Percentiles rank a stretch among this genome's conserved stretches.
Conservation (phyloP, 2,888 invertebrate genomes). For the Nephrotoma flavescens region DNA sequence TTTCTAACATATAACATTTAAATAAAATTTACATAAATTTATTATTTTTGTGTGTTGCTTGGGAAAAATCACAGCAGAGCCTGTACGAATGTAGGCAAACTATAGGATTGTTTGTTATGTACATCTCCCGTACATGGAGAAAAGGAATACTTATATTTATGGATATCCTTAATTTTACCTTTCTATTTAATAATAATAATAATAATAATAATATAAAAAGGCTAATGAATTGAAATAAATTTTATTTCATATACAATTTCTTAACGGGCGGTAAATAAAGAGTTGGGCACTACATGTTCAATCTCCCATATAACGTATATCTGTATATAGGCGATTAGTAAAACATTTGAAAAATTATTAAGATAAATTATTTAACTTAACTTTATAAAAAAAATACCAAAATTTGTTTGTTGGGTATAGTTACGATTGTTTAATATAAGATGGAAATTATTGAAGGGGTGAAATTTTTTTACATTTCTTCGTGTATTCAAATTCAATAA, state of each 20-base stretch:
- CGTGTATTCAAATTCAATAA: not conserved
- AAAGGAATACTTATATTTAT: not conserved
- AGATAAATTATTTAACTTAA: not conserved
- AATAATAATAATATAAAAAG: not conserved
- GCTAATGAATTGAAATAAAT: not conserved
- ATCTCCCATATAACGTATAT: not conserved
- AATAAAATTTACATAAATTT: not conserved
- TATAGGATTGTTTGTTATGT: not conserved
- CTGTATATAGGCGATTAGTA: not conserved
- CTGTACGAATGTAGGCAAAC: not conserved
- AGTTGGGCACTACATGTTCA: not conserved
- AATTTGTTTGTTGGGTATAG: not conserved
- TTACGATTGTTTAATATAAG: not conserved
- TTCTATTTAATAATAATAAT: not conserved
- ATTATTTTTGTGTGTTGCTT: not conserved
- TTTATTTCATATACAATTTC: not conserved
- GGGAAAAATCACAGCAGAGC: not conserved
- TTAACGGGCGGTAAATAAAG: not conserved
- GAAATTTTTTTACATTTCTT: not conserved
- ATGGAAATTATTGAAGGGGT: not conserved
- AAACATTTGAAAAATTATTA: not conserved
- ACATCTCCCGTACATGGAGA: not conserved
- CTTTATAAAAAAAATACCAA: not conserved
- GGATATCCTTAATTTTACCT: not conserved
- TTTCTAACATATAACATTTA: not conserved